Base-by-base conservation (phyloP, 2,888 invertebrate species). In the Nymphalis polychloros region DNA sequence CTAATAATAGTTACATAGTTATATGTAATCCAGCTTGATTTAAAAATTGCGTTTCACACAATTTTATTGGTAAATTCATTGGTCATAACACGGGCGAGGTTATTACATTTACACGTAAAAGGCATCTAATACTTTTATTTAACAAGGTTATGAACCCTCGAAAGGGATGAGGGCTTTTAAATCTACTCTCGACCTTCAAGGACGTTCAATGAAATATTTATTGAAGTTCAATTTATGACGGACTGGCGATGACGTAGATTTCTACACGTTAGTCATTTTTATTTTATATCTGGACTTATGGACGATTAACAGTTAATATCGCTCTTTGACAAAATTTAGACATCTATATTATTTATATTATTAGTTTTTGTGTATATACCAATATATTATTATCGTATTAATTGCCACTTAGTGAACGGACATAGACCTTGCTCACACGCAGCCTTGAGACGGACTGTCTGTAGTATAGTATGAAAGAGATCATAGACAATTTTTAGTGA, bases 181-280 rank as follows among this genome's bases (percentile, higher is more conserved):
- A 67, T 71, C 70, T 31, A 55, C 53, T n/a, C 53, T 31, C 70
- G 73, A 73, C 77, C 74, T 74, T 70, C 52, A 63, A 69, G 70
- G 70, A 64, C 72, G 65, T 69, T 68, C 73, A 69, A 80, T 81
- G 78, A 81, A 81, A 80, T 81, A 81, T 82, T 81, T 81, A 81
- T 81, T 76, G 74, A 77, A 75, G 76, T 79, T 77, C 78, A 79
- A 78, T 78, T 71, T 71, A 68, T 70, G 63, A 64, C 72, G 73
- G 19, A 8, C 19, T 10, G 27, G 27, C 23, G 8, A n/a, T 35
- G n/a, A 19, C 47, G 20, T 55, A 55, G 53, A 31, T 31, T 27
- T 53, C 31, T 53, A 55, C 57, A 49, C 16, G 23, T 27, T 23
- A 13, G n/a, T 19, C 35, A n/a, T 17, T 53, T 53, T 27, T 53